phyloP scores from a whole-genome alignment of 2,888 invertebrate genomes.

The Leptogaster cylindrica region DNA sequence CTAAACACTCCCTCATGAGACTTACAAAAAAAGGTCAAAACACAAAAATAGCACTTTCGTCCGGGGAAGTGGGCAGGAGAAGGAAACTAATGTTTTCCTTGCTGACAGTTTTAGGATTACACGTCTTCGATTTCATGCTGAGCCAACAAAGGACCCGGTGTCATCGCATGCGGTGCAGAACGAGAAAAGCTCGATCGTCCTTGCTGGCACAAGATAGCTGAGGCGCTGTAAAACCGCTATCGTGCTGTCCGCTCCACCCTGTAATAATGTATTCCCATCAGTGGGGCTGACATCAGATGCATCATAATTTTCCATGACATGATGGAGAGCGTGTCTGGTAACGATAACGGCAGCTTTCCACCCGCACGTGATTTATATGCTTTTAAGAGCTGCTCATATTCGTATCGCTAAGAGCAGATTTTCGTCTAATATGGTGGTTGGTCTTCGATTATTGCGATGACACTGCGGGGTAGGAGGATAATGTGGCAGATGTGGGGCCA shows the following conservation, averaged over 20 bases:
- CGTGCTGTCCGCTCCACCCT: conserved; percentile 9
- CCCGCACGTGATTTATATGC: conserved; percentile 34
- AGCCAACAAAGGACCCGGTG: not conserved
- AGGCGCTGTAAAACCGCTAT: not conserved
- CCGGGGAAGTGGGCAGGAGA: too few species aligned
- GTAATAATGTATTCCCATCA: conserved; percentile 30
- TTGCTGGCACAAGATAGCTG: not conserved
- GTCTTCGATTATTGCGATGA: conserved; percentile 34
- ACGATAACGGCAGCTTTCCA: conserved; percentile 25
- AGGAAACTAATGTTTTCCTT: too few species aligned
- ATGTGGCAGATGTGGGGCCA: not conserved
- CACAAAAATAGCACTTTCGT: too few species aligned
- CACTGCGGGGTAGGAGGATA: conserved; percentile 19
- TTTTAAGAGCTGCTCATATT: conserved; percentile 32
- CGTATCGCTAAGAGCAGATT: conserved; percentile 15
- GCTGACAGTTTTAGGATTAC: too few species aligned
- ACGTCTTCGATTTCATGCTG: too few species aligned
- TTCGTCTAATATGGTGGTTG: not conserved
- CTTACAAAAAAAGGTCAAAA: too few species aligned
- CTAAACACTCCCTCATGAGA: too few species aligned
- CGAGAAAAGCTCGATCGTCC: not conserved
- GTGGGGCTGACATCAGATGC: conserved; percentile 35
- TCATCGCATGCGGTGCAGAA: too few species aligned
- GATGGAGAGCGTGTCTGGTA: conserved; percentile 33
- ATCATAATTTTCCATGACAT: conserved; percentile 35